Conservation (phyloP, 2,113 vertebrate species). For the Colossoma macropomum region DNA sequence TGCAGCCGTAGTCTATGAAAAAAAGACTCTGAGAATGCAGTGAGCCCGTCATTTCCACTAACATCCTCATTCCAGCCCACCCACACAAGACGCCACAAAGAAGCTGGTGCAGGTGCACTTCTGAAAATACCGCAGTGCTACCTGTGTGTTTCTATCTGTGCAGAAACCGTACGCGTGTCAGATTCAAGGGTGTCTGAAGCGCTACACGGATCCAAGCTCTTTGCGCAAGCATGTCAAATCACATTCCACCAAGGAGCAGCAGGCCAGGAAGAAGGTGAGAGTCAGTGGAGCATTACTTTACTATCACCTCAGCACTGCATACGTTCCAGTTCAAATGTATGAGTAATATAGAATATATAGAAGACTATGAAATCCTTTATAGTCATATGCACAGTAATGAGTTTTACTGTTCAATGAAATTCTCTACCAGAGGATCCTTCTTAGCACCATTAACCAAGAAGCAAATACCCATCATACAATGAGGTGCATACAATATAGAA, state of each 20-base stretch:
- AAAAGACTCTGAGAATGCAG: not conserved
- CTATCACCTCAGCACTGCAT: not conserved
- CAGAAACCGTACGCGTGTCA: constrained; percentile 98
- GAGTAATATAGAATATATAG: not conserved
- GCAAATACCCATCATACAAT: no score
- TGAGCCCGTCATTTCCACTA: not conserved
- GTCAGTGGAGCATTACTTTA: not conserved
- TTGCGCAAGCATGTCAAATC: constrained; percentile 96
- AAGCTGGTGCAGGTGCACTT: not conserved
- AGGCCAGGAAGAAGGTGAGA: constrained; percentile 91
- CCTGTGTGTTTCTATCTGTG: constrained; percentile 42
- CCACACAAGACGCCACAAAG: not conserved
- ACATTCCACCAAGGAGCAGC: constrained; percentile 91
- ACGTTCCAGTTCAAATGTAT: not conserved
- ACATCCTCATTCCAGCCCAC: not conserved
- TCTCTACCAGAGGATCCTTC: no score
- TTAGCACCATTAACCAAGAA: no score
- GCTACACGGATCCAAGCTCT: constrained; percentile 98
- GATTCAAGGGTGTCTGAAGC: constrained; percentile 92
- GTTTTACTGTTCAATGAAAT: no score
- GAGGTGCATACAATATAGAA: no score
- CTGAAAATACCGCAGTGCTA: not conserved
- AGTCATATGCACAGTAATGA: no score
- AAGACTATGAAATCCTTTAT: no score
- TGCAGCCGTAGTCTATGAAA: not conserved